Evolutionary conservation across 2,888 invertebrate genomes (phyloP).

Genomic region (Dynastes maya): DNA sequence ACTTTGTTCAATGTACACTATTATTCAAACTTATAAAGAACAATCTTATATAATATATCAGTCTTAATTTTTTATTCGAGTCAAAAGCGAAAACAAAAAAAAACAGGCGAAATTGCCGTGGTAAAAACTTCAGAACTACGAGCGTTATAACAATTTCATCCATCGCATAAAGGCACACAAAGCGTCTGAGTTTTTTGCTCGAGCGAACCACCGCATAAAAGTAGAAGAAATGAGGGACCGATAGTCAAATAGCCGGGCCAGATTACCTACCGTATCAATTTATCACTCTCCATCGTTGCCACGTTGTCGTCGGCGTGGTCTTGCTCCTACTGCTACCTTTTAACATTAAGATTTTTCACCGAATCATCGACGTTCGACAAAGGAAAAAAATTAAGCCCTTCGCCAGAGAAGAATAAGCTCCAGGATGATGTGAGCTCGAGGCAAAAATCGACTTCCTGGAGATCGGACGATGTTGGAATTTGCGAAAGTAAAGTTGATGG

Average conservation of each 20-base stretch:
- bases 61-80: too few species aligned
- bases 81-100: too few species aligned
- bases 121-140: not conserved
- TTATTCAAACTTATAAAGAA: too few species aligned
- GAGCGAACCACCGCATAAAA: not conserved
- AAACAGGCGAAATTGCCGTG: too few species aligned
- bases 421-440: not conserved
- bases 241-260: not conserved
- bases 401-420: not conserved
- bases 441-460: too few species aligned
- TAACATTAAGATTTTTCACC: conserved; percentile 16
- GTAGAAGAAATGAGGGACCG: not conserved
- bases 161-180: not conserved
- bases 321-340: not conserved
- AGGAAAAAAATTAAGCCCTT: not conserved
- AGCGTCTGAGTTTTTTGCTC: not conserved
- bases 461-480: too few species aligned
- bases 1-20: too few species aligned
- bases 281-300: not conserved
- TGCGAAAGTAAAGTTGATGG: too few species aligned
- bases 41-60: too few species aligned
- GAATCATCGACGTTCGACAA: not conserved
- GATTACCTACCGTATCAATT: conserved; percentile 10
- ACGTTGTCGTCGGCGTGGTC: not conserved
- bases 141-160: not conserved